Base-by-base conservation (phyloP, 1,140 invertebrate species). In the Megathymus violae region DNA sequence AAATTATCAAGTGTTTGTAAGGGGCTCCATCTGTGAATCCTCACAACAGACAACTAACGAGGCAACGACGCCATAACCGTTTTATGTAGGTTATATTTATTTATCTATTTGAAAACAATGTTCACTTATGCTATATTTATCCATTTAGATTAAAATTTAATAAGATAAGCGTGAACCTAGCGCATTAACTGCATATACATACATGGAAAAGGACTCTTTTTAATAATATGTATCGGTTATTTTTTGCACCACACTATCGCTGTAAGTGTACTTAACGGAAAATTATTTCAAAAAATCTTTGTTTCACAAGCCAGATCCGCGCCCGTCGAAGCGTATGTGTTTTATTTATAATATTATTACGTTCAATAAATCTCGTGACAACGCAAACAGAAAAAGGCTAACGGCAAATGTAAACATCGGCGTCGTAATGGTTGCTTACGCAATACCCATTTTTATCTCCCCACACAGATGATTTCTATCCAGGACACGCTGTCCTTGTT, bases 311-410 rank as follows among this genome's bases (percentile, higher is more conserved):
- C n/a, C 34, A 36, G n/a, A 5, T 22, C 19, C 1, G 34, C 4
- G 11, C 7, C 3, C n/a, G 34, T 1, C 4, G 10, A 1, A 3
- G 34, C 3, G 3, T 47, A 11, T 47, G 3, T 47, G 19, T 47
- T 27, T 47, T 36, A 36, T 22, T 47, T 14, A 22, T 47, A 47
- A 47, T 27, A 47, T n/a, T 25, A 11, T 27, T 14, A 27, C 44
- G 15, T 47, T 47, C 27, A 47, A 47, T 47, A 47, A 47, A 44
- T 44, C 44, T 27, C 5, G 25, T 47, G 44, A 27, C 22, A 47
- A 4, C 5, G 44, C 17, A 47, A 47, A 47, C 17, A 47, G 10
- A 22, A 47, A 47, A 47, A 5, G 44, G 44, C 44, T 47, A 22
- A 47, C 22, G 19, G 19, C 17, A n/a, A 27, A 27, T 22, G 44